Base-by-base conservation (phyloP, 2,797 vertebrate species). In the Lophura swinhoii region DNA sequence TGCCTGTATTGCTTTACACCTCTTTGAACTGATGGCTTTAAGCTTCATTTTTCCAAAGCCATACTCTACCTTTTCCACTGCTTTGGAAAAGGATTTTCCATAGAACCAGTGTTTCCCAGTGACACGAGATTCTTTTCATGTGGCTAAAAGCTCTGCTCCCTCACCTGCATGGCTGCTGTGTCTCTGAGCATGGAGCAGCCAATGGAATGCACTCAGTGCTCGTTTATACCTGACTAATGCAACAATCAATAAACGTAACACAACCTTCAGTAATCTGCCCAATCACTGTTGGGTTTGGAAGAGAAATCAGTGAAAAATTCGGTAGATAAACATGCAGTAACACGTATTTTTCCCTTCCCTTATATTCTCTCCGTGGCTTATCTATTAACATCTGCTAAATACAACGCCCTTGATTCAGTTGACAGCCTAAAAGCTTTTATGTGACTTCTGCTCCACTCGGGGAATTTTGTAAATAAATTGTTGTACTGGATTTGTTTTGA, bases 381-480 rank as follows among this genome's bases (percentile, higher is more conserved):
- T 72, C 75, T 79, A 1, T 74, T 74, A 1, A 1, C n/a, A 80
- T 85, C 66, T 85, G 69, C 78, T 91, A 76, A 66, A 39, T 62
- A 69, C 58, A 74, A 58, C 28, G 31, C 3, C 31, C 58, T 63
- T 71, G 62, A 72, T n/a, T 77, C 2, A 1, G 60, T 51, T 59
- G 58, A 58, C 69, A 87, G 49, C 78, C 82, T 87, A 46, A 39
- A 83, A 79, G 79, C 46, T 92, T 89, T 95, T 23, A 66, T 86
- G 85, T 90, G 83, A 63, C 76, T 91, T 77, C 76, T 93, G 55
- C 84, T 80, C 49, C 31, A 46, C 72, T 89, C 41, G 16, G 86
- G 72, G 72, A 88, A 84, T 81, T 91, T 75, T 77, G 35, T 59
- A 95, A 96, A 87, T 72, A 84, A 91, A 86, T 72, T 2, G 3